Evolutionary conservation across 2,113 vertebrate genomes (phyloP).

Genomic region (Galbula dea): DNA sequence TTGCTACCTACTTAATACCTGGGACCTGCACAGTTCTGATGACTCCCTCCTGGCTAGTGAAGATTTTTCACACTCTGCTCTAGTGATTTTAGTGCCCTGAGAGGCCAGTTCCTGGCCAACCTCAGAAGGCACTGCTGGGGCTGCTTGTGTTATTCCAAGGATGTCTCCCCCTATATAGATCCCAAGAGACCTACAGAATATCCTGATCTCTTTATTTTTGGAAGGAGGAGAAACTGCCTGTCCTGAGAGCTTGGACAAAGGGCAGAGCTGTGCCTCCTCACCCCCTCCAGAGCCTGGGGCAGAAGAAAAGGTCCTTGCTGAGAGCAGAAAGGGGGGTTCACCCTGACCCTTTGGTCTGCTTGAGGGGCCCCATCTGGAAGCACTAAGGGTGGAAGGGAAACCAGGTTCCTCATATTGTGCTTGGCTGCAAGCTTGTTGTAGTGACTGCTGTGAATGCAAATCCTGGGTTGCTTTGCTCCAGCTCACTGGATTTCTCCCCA

Average conservation of each 20-base stretch:
- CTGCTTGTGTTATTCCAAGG: constrained; percentile 26
- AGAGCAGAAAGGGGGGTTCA: not conserved
- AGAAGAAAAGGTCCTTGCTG: not conserved
- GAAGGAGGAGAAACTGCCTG: not conserved
- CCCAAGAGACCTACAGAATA: not conserved
- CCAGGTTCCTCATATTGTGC: constrained; percentile 32
- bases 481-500: not conserved
- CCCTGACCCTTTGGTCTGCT: not conserved
- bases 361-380: constrained; percentile 45
- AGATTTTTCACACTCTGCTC: constrained; percentile 27
- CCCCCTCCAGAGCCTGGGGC: not conserved
- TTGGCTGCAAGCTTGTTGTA: constrained; percentile 43
- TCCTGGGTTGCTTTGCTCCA: constrained; percentile 30
- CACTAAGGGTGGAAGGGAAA: constrained; percentile 25
- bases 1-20: constrained; percentile 53
- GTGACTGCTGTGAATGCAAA: constrained; percentile 62
- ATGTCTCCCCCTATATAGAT: constrained; percentile 17
- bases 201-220: constrained; percentile 14
- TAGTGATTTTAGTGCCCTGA: not conserved
- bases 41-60: constrained; percentile 32
- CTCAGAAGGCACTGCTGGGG: not conserved
- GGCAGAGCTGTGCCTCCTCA: not conserved
- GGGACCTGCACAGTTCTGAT: not conserved
- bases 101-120: not conserved
- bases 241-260: not conserved